Evolutionary conservation across 37 sponge, comb jelly and placozoan genomes (phyloP).

Genomic region (Tethya wilhelma): DNA sequence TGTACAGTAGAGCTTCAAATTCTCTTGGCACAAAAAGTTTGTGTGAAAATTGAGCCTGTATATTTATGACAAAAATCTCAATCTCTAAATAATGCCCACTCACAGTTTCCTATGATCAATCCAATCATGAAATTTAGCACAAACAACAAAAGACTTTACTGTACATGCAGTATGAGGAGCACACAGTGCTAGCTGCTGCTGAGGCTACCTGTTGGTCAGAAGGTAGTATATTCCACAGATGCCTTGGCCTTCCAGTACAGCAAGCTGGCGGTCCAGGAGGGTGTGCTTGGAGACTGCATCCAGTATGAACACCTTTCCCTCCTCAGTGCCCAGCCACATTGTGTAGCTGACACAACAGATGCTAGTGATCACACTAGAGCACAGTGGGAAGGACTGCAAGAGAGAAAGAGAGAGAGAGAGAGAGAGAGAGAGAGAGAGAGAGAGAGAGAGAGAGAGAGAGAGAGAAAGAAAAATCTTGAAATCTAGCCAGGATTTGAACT

Average conservation of each 20-base stretch:
- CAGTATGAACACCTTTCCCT: constrained; percentile 60
- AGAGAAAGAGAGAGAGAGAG: neutral
- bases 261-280: constrained; percentile 54
- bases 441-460: neutral
- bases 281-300: constrained; percentile 52
- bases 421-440: neutral
- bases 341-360: constrained; percentile 69
- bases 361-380: constrained; percentile 44
- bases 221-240: constrained; percentile 50
- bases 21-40: too few species aligned
- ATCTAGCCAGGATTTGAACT: neutral
- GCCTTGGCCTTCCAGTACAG: constrained; percentile 48
- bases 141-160: too few species aligned
- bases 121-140: too few species aligned
- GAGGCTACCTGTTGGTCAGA: constrained; percentile 12
- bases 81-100: too few species aligned
- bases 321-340: constrained; percentile 82
- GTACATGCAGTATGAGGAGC: too few species aligned
- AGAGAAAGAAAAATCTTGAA: neutral
- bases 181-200: neutral
- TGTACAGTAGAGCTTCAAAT: too few species aligned
- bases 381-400: constrained; percentile 49
- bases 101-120: too few species aligned
- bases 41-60: too few species aligned
- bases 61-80: too few species aligned